Conservation (phyloP, 2,113 vertebrate genomes). For the Dolichotis patagonum region DNA sequence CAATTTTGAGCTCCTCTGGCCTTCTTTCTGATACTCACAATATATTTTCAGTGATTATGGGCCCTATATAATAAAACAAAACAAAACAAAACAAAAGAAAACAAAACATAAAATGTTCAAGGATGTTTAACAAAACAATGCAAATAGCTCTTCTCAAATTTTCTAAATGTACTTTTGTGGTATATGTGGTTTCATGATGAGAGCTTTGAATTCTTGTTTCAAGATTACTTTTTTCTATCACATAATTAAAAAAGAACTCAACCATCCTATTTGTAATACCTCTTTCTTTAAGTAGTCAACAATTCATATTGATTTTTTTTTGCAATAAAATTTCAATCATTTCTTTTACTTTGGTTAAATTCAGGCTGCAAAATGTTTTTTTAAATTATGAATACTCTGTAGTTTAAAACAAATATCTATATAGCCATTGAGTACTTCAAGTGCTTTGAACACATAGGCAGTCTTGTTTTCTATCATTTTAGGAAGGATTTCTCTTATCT, state of each 20-base stretch:
- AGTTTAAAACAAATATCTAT: slow-evolving; percentile 26
- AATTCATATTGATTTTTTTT: not conserved
- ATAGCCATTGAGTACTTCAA: not conserved
- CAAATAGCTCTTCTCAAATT: not conserved
- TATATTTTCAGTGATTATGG: not conserved
- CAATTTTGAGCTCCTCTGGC: not conserved
- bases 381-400: not conserved
- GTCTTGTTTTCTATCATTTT: not conserved
- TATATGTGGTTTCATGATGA: not conserved
- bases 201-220: not conserved
- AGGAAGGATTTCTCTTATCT: not conserved
- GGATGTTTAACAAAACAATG: not conserved
- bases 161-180: not conserved
- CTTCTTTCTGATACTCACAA: not conserved
- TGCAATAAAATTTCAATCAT: not conserved
- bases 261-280: not conserved
- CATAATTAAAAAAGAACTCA: not conserved
- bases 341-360: slow-evolving; percentile 45
- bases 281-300: not conserved
- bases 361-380: not conserved
- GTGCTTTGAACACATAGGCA: not conserved
- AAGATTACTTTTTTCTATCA: not conserved
- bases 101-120: not conserved
- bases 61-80: not conserved
- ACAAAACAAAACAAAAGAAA: no score